phyloP scores from a whole-genome alignment of 2,797 vertebrate species.

The Gymnocypris eckloni region DNA sequence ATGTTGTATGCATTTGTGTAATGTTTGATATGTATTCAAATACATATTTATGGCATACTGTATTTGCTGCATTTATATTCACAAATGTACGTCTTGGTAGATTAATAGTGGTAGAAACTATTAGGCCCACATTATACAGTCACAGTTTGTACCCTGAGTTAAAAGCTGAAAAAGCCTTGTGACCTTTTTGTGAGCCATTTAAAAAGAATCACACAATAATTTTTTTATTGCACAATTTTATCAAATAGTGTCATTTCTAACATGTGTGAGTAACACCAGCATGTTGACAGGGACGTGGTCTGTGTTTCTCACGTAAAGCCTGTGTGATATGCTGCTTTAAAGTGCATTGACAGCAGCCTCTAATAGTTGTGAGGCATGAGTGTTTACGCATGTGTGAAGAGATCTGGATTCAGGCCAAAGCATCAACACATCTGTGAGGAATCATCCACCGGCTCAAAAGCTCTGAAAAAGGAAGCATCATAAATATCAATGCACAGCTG shows the following conservation, averaged over 20 bases:
- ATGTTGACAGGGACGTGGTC: neutral
- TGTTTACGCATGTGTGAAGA: neutral
- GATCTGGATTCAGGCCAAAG: slow-evolving; percentile 7
- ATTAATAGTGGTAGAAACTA: neutral
- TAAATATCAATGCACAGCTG: neutral
- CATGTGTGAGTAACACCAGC: neutral
- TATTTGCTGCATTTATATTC: neutral
- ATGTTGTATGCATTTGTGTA: neutral
- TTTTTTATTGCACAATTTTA: slow-evolving; percentile 8
- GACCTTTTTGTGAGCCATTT: neutral
- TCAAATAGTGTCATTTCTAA: slow-evolving; percentile 2
- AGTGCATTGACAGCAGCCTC: neutral
- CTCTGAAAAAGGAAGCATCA: slow-evolving; percentile 1
- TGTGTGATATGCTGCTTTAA: neutral
- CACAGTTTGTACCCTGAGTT: neutral
- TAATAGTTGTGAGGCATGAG: neutral
- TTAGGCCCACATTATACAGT: neutral
- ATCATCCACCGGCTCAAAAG: neutral
- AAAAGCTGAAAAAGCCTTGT: neutral
- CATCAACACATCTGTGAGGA: neutral
- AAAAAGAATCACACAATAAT: neutral
- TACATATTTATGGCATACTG: neutral
- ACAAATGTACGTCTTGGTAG: neutral
- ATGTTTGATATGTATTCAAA: neutral
- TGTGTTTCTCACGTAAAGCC: neutral